These are phyloP conservation scores for Archaeoteleia sp. DNA, from an alignment of 2,888 invertebrate genomes.

Conservation along the genomic window DNA sequence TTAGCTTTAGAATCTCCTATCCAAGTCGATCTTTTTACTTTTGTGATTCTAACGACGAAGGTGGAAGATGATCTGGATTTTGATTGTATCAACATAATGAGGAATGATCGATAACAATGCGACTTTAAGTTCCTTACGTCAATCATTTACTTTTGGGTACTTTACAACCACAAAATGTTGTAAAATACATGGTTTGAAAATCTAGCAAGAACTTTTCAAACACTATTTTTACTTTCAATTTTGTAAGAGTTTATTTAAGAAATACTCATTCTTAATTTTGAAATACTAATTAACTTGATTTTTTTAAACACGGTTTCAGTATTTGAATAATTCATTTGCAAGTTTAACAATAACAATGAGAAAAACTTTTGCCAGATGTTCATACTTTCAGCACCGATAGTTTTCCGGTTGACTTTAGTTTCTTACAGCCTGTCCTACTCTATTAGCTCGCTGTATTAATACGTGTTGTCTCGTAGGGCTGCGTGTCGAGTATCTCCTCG, in stretches of 20 bases:
- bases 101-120: neutral
- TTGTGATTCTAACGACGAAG: neutral
- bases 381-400: neutral
- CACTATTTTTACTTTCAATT: neutral
- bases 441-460: conserved; percentile 3
- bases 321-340: too few species aligned
- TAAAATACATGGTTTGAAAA: neutral
- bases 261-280: too few species aligned
- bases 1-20: neutral
- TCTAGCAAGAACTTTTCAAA: neutral
- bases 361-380: neutral
- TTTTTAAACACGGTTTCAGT: too few species aligned
- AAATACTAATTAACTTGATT: too few species aligned
- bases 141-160: neutral
- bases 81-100: neutral
- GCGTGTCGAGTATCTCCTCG: conserved; percentile 1
- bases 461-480: conserved; percentile 1
- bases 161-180: neutral
- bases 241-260: too few species aligned
- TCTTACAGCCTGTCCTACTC: neutral
- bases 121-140: neutral
- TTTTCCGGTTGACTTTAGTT: neutral
- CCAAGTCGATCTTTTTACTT: neutral
- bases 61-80: neutral
- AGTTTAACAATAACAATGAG: neutral